Evolutionary conservation across 2,888 invertebrate species (phyloP), one percentile per base, ranked within the genome.

Genomic region (Ernsta delagoae): DNA sequence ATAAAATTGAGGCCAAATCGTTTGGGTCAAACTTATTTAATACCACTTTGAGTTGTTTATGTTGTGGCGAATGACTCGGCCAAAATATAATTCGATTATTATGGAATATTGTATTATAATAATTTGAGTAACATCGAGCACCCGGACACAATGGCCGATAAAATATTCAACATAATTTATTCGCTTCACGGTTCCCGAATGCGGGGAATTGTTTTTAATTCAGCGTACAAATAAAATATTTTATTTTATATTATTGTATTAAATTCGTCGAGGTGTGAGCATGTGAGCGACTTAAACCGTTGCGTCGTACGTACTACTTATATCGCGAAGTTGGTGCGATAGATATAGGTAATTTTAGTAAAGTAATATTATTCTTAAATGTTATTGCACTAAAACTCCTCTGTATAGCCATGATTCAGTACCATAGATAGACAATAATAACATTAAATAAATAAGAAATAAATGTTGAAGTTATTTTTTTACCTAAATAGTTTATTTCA

Each of bases 141-240:
- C 3, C 31, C 53, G 4, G 24, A 3, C 56, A 88, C 88, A 88
- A 88, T 88, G 81, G 83, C 68, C 81, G 71, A 85, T 88, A 87
- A 86, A 87, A 84, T 79, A 83, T 85, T 82, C 81, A 81, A 85
- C 84, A 83, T 82, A 80, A 82, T 84, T 12, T 63, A 63, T 43
- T 78, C 75, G 77, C 72, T 82, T 81, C 75, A 81, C 79, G 79
- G 75, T 75, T 71, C 73, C 71, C 74, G 74, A 70, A 70, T 75
- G 76, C 71, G 61, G 71, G 76, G 74, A 77, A 83, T 81, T 74
- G 77, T 72, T 81, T 82, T 77, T 77, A 75, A 78, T 81, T 74
- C 74, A 74, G 75, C 72, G 74, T 74, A 70, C 70, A 75, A 77
- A 78, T 71, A 75, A 77, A 77, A 80, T n/a, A 80, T 67, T 53